Percentiles rank a stretch among this genome's conserved stretches.
Conservation (phyloP, 2,797 vertebrate genomes). For the Ispidina lecontei region DNA sequence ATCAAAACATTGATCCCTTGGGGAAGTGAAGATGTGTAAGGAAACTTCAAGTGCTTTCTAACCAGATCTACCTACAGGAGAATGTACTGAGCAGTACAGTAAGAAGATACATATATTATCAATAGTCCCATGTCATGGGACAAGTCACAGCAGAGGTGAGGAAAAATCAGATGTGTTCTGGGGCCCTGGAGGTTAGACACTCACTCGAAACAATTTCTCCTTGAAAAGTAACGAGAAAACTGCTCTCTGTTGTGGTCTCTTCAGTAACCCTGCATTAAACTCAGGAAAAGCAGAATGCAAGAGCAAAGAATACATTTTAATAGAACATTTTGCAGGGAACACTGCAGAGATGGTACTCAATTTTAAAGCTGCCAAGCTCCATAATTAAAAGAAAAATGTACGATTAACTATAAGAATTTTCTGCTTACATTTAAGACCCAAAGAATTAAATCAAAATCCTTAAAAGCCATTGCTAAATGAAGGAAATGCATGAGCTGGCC, state of each 20-base stretch:
- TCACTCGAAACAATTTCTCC: conserved; percentile 43
- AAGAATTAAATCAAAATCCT: conserved; percentile 73
- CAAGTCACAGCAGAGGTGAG: conserved; percentile 61
- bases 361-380: conserved; percentile 35
- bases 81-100: conserved; percentile 47
- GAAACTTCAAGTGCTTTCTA: conserved; percentile 68
- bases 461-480: conserved; percentile 65
- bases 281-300: not conserved
- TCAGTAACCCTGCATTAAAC: not conserved
- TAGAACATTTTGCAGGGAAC: not conserved
- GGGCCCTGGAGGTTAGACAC: conserved; percentile 41
- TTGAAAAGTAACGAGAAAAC: conserved; percentile 8
- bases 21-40: conserved; percentile 67
- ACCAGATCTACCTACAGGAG: conserved; percentile 38
- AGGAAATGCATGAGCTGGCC: conserved; percentile 51
- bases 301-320: not conserved
- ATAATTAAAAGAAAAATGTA: conserved; percentile 65
- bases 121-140: conserved; percentile 49
- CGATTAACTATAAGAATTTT: conserved; percentile 44
- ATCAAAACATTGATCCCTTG: conserved; percentile 85
- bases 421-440: conserved; percentile 53
- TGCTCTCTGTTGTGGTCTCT: not conserved
- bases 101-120: conserved; percentile 67
- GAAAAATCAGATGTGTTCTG: conserved; percentile 66
- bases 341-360: not conserved